Evolutionary conservation across 2,797 vertebrate species (phyloP).

Genomic region (Phataginus tetradactyla): DNA sequence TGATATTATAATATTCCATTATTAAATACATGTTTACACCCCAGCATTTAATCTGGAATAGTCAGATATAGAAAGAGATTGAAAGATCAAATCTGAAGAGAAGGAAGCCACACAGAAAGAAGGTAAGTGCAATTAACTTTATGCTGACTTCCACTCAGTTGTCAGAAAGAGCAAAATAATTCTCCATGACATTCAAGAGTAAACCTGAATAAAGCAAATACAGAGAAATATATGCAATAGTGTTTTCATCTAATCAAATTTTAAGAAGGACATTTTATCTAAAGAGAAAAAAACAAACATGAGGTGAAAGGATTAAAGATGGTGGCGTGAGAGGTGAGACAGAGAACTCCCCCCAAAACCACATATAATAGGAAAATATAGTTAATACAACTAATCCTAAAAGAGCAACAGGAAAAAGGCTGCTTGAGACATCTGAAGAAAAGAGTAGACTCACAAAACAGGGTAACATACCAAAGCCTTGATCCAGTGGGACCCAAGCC

Average conservation of each 20-base stretch:
- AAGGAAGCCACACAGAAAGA: neutral
- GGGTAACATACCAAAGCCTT: too few species aligned
- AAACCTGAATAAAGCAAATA: neutral
- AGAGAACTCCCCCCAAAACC: too few species aligned
- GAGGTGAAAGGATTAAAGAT: neutral
- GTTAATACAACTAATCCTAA: too few species aligned
- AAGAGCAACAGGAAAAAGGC: too few species aligned
- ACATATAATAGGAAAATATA: too few species aligned
- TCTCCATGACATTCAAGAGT: neutral
- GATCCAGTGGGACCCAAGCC: too few species aligned
- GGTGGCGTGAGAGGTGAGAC: too few species aligned
- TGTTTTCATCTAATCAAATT: neutral
- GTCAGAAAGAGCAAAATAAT: neutral
- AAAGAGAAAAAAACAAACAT: constrained; percentile 25
- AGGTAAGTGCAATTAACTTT: neutral
- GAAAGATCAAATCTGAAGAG: neutral
- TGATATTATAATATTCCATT: neutral
- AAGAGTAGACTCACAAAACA: too few species aligned
- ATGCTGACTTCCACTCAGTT: neutral
- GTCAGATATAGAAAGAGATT: neutral
- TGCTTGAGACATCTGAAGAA: too few species aligned
- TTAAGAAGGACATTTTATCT: neutral
- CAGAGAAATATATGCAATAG: neutral
- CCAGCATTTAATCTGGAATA: neutral
- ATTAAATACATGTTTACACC: neutral